Evolutionary conservation across 2,888 invertebrate genomes (phyloP).

Genomic region (Diplazon laetatorius): DNA sequence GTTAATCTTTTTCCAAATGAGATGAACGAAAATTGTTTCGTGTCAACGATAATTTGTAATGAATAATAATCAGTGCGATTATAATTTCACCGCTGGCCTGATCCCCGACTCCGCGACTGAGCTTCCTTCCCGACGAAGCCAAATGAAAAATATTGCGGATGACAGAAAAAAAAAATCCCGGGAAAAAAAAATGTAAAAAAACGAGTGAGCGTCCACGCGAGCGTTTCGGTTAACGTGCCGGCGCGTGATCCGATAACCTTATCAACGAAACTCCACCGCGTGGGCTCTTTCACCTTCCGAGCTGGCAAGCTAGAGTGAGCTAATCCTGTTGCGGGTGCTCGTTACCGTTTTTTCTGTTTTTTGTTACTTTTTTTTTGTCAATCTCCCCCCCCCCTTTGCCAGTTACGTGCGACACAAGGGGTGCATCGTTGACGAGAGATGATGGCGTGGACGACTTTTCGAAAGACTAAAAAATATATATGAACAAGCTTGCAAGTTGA

Average conservation of each 20-base stretch:
- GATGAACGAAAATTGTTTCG: too few species aligned
- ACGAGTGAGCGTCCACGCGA: slow-evolving; percentile 12
- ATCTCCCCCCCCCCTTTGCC: too few species aligned
- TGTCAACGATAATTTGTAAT: not conserved
- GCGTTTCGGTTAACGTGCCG: slow-evolving; percentile 28
- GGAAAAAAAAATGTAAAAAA: not conserved
- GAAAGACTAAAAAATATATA: not conserved
- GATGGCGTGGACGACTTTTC: slow-evolving; percentile 21
- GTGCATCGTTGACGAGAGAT: not conserved
- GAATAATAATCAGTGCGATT: not conserved
- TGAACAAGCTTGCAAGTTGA: too few species aligned
- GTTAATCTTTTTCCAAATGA: too few species aligned
- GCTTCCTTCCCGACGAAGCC: not conserved
- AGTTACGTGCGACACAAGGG: slow-evolving; percentile 6
- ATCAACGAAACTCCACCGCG: slow-evolving; percentile 29
- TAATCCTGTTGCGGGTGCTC: slow-evolving; percentile 37
- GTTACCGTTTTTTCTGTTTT: slow-evolving; percentile 9
- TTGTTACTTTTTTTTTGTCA: slow-evolving; percentile 10
- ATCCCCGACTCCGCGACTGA: too few species aligned
- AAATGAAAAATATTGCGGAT: slow-evolving; percentile 12
- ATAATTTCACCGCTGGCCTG: not conserved
- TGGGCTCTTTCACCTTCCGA: slow-evolving; percentile 11
- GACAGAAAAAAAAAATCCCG: slow-evolving; percentile 6
- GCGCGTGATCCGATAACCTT: slow-evolving; percentile 33
- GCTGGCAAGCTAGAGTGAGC: slow-evolving; percentile 17